Evolutionary conservation across 2,113 vertebrate genomes (phyloP), one percentile per base, ranked within the genome.

Genomic region (Scalopus aquaticus): DNA sequence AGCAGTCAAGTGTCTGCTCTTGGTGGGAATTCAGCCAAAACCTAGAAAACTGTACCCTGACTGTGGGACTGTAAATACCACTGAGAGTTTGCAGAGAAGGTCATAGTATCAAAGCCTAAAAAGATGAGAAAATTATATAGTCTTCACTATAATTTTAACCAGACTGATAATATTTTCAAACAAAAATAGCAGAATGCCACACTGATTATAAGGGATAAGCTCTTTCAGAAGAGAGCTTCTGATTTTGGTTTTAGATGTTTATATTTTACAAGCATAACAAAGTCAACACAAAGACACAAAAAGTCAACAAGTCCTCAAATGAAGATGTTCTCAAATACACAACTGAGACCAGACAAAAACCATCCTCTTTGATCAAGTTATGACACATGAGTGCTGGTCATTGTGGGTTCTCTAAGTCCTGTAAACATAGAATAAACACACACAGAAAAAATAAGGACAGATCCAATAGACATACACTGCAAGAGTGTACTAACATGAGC

Each of bases 191-290:
- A 77, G 22, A 64, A 37, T 65, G 7, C 54, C 42, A 73, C 4
- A 80, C 35, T 76, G 94, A 64, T 49, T 44, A 42, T 4, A 91
- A 86, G 28, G 1, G 91, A 39, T 22, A 24, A 91, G 20, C 22
- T 46, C 28, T 95, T 91, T 94, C 46, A 70, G 54, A 74, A 74
- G 42, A 92, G 6, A 76, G 82, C 8, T 46, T 80, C 94, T 60
- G 28, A 85, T 69, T 76, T 91, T 46, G 44, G n/a, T 92, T 88
- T 80, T 32, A 85, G 67, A 37, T 62, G 24, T 56, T 54, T 20
- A 6, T 54, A 54, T 54, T 54, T 54, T 54, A 3, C 16, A 13
- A 77, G 6, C 3, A 78, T 58, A 10, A 73, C 12, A 69, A 51
- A 64, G 46, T 86, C 35, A 77, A 10, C 51, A 78, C 13, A 81